Evolutionary conservation across 2,113 vertebrate species (phyloP).

Genomic region (Cyphomyrus plagiostoma): DNA sequence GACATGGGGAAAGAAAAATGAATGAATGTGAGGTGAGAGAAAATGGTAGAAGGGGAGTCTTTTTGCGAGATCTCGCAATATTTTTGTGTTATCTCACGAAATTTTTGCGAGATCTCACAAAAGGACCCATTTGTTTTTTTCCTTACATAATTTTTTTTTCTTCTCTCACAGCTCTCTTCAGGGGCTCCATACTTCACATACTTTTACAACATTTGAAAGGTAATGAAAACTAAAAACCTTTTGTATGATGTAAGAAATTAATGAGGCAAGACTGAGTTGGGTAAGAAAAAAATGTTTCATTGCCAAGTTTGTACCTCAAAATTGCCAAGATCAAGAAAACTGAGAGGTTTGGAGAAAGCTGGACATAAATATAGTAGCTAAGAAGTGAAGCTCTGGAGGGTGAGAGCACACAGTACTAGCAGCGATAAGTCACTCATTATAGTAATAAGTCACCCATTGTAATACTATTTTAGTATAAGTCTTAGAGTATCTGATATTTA

Average conservation of each 20-base stretch:
- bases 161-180: not conserved
- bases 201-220: not conserved
- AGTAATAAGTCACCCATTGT: too few relatives aligned
- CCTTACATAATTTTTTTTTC: not conserved
- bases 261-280: not conserved
- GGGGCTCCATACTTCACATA: not conserved
- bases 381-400: not conserved
- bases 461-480: too few relatives aligned
- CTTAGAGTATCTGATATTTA: too few relatives aligned
- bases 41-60: not conserved
- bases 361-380: not conserved
- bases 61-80: not conserved
- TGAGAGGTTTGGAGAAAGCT: not conserved
- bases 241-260: not conserved
- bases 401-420: not conserved
- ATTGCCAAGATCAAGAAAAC: not conserved
- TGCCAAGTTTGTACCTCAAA: not conserved
- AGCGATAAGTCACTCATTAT: too few relatives aligned
- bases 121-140: not conserved
- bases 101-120: not conserved
- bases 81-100: not conserved
- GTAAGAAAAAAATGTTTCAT: not conserved
- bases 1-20: too few relatives aligned
- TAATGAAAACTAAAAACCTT: not conserved
- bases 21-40: not conserved